phyloP scores from a whole-genome alignment of 2,888 invertebrate species.

The Acrobeloides nanus region DNA sequence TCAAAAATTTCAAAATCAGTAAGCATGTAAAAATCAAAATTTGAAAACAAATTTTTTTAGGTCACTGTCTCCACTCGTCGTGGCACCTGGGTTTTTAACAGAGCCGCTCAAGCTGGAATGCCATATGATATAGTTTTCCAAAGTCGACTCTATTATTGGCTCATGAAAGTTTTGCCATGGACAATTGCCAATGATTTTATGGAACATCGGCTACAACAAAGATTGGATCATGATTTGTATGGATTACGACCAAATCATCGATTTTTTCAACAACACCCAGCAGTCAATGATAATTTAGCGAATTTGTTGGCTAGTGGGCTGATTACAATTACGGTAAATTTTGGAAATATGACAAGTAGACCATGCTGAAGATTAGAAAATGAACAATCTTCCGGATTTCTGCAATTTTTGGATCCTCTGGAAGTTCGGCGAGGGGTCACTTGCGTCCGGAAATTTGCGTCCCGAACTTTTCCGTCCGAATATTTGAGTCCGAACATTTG shows the following conservation, averaged over 20 bases:
- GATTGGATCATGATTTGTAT: conserved; percentile 50
- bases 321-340: conserved; percentile 51
- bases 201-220: conserved; percentile 37
- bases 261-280: conserved; percentile 54
- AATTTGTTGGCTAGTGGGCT: conserved; percentile 54
- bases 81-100: conserved; percentile 56
- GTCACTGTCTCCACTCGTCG: conserved; percentile 56
- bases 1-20: neutral
- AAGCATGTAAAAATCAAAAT: too few species aligned
- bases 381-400: neutral
- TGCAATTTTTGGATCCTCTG: too few species aligned
- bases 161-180: conserved; percentile 41
- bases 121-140: conserved; percentile 42
- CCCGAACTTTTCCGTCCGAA: too few species aligned
- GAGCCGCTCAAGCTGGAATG: conserved; percentile 32
- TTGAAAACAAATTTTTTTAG: conserved; percentile 30
- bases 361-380: neutral
- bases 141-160: conserved; percentile 39
- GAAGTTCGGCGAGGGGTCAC: too few species aligned
- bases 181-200: conserved; percentile 50
- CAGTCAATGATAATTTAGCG: conserved; percentile 56
- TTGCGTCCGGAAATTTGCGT: too few species aligned
- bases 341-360: too few species aligned
- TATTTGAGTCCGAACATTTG: too few species aligned
- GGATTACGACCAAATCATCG: conserved; percentile 48